Evolutionary conservation across 1,140 invertebrate species (phyloP), one percentile per base, ranked within the genome.

Genomic region (Mycetomoellerius zeteki): DNA sequence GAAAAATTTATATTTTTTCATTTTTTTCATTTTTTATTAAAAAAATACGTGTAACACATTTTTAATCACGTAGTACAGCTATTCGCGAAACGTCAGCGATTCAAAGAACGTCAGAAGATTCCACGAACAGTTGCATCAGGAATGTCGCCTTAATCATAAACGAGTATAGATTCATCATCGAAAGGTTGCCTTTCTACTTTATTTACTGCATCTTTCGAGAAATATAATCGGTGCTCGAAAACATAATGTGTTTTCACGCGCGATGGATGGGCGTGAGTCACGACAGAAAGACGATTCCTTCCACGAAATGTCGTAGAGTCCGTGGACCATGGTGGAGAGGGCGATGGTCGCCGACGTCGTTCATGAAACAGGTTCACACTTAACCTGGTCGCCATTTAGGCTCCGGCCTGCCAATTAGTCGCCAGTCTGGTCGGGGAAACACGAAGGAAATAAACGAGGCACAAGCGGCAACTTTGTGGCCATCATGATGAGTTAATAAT

Each of bases 371-470:
- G 75, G 85, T 90, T 85, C 78, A 82, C 89, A 24, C 67, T 85
- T 81, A 72, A 33, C 67, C 54, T 65, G 54, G 62, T 85, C 85
- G 78, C 47, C 86, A 56, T 62, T 86, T 33, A 58, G 80, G 69
- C 30, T 80, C 73, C 60, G 69, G 64, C 50, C 80, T 87, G 88
- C 89, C 89, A 90, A 90, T 90, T 90, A 90, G 89, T 89, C 80
- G 82, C 80, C 65, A 84, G 43, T 50, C 58, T 62, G 43, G 50
- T n/a, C n/a, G 19, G 19, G 33, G 21, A 24, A 86, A 77, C 73
- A 82, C 27, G 14, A 82, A 82, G 1, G 21, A 47, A 81, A 54
- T 30, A 56, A 58, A 27, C 62, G 21, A 19, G 27, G 21, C 33
- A 60, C 8, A 16, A 21, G 62, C 60, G 50, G 52, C 52, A 24